These are phyloP conservation scores for Manacus vitellinus DNA, from an alignment of 2,113 vertebrate genomes.

Conservation along the genomic window DNA sequence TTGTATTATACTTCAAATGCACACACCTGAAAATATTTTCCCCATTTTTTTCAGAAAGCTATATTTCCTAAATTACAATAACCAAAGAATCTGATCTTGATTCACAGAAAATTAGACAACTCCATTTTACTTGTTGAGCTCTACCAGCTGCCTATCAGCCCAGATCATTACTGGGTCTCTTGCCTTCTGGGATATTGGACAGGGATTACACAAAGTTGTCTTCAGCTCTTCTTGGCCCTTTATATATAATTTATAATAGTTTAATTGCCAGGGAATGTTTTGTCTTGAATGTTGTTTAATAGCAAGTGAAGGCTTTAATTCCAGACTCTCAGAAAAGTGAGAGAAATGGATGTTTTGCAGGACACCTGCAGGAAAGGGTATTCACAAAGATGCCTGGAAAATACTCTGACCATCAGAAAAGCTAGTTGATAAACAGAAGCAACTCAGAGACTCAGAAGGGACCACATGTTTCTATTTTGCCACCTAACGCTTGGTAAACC, in stretches of 20 bases:
- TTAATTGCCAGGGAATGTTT: not conserved
- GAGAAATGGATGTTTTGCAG: slow-evolving; percentile 42
- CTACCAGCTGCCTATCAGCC: not conserved
- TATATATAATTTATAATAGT: not conserved
- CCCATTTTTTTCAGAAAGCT: not conserved
- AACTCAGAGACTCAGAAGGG: not conserved
- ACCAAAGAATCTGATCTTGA: not conserved
- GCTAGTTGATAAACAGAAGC: not conserved
- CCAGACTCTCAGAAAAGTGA: slow-evolving; percentile 50
- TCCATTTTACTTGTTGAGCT: not conserved
- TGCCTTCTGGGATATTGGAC: not conserved
- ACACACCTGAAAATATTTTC: slow-evolving; percentile 26
- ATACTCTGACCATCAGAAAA: not conserved
- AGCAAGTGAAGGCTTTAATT: not conserved
- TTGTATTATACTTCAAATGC: slow-evolving; percentile 5
- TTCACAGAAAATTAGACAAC: slow-evolving; percentile 6
- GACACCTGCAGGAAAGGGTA: slow-evolving; percentile 41
- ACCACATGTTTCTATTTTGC: not conserved
- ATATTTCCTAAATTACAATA: not conserved
- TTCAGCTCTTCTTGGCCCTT: not conserved
- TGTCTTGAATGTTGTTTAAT: not conserved
- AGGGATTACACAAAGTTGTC: not conserved
- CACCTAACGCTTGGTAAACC: not conserved
- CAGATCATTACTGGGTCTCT: not conserved
- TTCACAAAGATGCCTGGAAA: slow-evolving; percentile 16